Percentiles rank a stretch among this genome's conserved stretches.
These are phyloP conservation scores for Heterodera filipjevi DNA, from an alignment of 2,888 invertebrate genomes.

Conservation along the genomic window DNA sequence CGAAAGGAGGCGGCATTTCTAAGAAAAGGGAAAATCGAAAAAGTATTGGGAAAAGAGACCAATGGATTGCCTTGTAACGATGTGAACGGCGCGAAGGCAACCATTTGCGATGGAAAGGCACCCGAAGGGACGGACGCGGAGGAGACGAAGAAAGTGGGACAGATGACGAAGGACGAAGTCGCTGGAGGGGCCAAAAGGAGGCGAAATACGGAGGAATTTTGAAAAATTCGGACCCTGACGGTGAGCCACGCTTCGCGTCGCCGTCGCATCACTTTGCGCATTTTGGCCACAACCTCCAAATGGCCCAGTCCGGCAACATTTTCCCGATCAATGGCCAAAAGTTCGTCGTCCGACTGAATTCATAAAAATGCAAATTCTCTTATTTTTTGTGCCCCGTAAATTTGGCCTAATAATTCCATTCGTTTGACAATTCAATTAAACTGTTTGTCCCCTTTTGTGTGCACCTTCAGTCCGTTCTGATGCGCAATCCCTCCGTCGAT, in stretches of 20 bases:
- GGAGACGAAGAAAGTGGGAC: background rate
- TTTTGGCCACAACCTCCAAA: constrained; percentile 1
- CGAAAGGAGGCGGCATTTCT: background rate
- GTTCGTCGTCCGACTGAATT: constrained; percentile 28
- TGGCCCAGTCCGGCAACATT: constrained; percentile 13
- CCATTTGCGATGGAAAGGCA: background rate
- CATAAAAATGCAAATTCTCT: too few relatives aligned
- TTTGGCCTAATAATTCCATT: too few relatives aligned
- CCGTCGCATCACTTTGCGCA: constrained; percentile 18
- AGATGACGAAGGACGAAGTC: background rate
- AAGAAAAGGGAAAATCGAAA: background rate
- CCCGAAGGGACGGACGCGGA: background rate
- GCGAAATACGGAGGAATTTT: background rate
- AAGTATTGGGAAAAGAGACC: background rate
- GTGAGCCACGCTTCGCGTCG: background rate
- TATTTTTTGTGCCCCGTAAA: too few relatives aligned
- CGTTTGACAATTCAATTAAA: background rate
- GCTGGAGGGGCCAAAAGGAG: background rate
- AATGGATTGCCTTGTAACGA: background rate
- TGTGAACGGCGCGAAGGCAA: background rate
- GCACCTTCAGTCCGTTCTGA: constrained; percentile 5
- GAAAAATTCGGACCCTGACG: background rate
- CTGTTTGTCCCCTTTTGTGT: background rate
- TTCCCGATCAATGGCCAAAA: constrained; percentile 19
- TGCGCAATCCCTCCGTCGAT: constrained; percentile 19